These are phyloP conservation scores for Anoplophora glabripennis DNA, from an alignment of 1,140 invertebrate species.

Conservation along the genomic window DNA sequence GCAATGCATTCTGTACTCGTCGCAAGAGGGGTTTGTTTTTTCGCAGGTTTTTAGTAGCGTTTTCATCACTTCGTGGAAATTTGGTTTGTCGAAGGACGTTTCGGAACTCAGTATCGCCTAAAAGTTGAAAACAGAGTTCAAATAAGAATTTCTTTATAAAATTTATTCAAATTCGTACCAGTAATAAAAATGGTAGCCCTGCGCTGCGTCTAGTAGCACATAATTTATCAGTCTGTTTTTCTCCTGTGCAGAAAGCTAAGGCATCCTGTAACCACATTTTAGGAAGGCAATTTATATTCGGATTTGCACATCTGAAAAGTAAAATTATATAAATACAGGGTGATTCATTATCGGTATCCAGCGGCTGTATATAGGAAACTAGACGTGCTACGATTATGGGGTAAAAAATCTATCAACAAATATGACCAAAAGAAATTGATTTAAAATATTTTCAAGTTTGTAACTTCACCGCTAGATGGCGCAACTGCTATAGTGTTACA, in stretches of 20 bases:
- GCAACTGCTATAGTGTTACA: too few relatives aligned
- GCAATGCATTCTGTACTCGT: conserved; percentile 69
- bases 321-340: neutral
- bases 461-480: too few relatives aligned
- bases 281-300: conserved; percentile 26
- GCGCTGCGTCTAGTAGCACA: conserved; percentile 87
- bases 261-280: conserved; percentile 65
- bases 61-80: conserved; percentile 62
- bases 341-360: too few relatives aligned
- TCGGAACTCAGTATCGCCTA: conserved; percentile 74
- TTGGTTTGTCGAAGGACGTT: conserved; percentile 53
- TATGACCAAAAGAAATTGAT: too few relatives aligned
- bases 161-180: conserved; percentile 21
- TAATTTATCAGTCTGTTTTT: conserved; percentile 47
- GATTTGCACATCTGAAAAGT: conserved; percentile 24
- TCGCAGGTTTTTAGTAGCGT: conserved; percentile 55
- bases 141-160: conserved; percentile 4
- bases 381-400: too few relatives aligned
- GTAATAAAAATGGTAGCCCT: conserved; percentile 31
- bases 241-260: conserved; percentile 32
- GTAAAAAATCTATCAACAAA: too few relatives aligned
- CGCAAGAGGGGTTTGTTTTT: conserved; percentile 16
- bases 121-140: conserved; percentile 3
- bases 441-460: too few relatives aligned
- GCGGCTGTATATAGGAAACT: too few relatives aligned